These are phyloP conservation scores for Littorina saxatilis DNA, from an alignment of 1,140 invertebrate genomes.

Conservation along the genomic window DNA sequence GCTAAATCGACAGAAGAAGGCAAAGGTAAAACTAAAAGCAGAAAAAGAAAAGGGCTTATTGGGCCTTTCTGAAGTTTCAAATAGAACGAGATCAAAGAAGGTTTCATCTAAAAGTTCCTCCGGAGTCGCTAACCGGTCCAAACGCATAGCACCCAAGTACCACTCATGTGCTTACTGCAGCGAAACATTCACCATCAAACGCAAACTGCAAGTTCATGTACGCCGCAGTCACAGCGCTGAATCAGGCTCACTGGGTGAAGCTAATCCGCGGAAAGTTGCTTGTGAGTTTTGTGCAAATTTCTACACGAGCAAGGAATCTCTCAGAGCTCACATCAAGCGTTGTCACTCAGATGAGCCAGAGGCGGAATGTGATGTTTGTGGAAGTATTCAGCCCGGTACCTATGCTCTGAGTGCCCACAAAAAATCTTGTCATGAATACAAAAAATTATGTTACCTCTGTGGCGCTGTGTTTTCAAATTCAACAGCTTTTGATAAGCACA, in stretches of 20 bases:
- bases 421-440: constrained; percentile 4
- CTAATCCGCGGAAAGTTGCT: not conserved
- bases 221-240: not conserved
- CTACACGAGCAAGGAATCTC: not conserved
- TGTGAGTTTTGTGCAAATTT: constrained; percentile 6
- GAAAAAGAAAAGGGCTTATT: too few species aligned
- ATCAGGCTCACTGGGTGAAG: not conserved
- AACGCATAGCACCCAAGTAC: not conserved
- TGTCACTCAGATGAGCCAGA: not conserved
- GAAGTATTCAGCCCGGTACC: not conserved
- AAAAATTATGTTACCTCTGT: not conserved
- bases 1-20: too few species aligned
- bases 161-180: not conserved
- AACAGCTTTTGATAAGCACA: too few species aligned
- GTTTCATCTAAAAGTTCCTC: too few species aligned
- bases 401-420: not conserved
- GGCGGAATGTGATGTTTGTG: constrained; percentile 8
- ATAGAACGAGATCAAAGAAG: not conserved
- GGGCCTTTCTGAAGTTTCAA: not conserved
- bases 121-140: not conserved
- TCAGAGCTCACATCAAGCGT: constrained; percentile 10
- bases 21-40: too few species aligned
- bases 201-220: not conserved
- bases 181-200: not conserved
- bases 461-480: too few species aligned